These are phyloP conservation scores for Hylaeus anthracinus DNA, from an alignment of 1,140 invertebrate species.

Conservation along the genomic window DNA sequence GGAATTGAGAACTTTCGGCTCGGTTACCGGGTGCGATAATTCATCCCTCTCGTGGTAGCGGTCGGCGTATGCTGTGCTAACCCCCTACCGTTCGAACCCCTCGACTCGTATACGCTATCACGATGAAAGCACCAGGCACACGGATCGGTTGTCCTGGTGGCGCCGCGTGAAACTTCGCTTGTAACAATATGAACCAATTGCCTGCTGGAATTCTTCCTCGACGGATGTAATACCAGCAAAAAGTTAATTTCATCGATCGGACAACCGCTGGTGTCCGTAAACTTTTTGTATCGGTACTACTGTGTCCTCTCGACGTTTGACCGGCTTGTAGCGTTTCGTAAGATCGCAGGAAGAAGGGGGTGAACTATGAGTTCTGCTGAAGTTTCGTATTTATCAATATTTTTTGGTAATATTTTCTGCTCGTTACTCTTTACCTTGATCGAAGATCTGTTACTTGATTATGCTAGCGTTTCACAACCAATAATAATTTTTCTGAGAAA, in stretches of 20 bases:
- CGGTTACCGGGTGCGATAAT: slow-evolving; percentile 70
- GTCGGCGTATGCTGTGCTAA: slow-evolving; percentile 48
- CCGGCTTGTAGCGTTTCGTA: no score
- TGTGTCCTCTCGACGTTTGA: no score
- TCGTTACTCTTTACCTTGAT: no score
- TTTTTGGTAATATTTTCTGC: no score
- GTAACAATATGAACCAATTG: slow-evolving; percentile 41
- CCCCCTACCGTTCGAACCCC: slow-evolving; percentile 21
- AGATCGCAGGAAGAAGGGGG: no score
- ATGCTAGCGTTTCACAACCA: no score
- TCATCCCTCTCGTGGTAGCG: slow-evolving; percentile 64
- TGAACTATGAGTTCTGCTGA: no score
- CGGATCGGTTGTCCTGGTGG: slow-evolving; percentile 3
- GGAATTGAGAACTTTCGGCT: slow-evolving; percentile 76
- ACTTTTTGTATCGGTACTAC: no score
- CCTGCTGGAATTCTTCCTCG: slow-evolving; percentile 27
- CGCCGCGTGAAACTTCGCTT: background rate
- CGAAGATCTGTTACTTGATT: no score
- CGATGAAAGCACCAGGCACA: slow-evolving; percentile 39
- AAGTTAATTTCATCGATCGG: slow-evolving; percentile 5
- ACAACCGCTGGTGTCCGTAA: background rate
- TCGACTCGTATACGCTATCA: slow-evolving; percentile 30
- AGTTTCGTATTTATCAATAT: no score
- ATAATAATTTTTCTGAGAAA: no score
- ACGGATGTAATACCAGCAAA: slow-evolving; percentile 24